Evolutionary conservation across 1,140 invertebrate genomes (phyloP), one percentile per base, ranked within the genome.

Genomic region (Drosophila sucinea): DNA sequence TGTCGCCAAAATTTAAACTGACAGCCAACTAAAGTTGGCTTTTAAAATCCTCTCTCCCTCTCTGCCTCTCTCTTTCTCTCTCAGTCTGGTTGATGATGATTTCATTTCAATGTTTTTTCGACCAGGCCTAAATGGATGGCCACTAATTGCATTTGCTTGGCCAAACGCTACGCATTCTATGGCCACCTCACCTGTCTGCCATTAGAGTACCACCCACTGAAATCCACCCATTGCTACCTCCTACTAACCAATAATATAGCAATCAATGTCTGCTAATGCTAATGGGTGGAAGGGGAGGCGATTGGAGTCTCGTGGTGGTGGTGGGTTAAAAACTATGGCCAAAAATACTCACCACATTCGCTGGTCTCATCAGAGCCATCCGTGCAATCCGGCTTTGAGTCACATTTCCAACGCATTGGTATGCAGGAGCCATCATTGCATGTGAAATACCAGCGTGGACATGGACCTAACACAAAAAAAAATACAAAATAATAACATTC

Each of bases 341-440:
- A 51, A 66, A 51, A 64, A 32, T 69, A 90, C 92, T 92, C 90
- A 94, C 95, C 93, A 84, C 94, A 95, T 65, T 94, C 91, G 60
- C 91, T 76, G 63, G 91, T 91, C 91, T 96, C 96, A 91, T 96
- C 95, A 63, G 94, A 95, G 38, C 93, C 94, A 92, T 96, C 95
- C 11, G 91, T 90, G 92, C 96, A 96, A 89, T 96, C 95, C 51
- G 92, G 78, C 60, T 93, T 93, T 7, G 90, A 91, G 92, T 96
- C 94, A 92, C 96, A 96, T 82, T 94, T 93, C 94, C 94, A 95
- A 63, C 93, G 92, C 70, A 91, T 83, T 47, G 94, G 93, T 84
- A 96, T 94, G 91, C 95, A 96, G 73, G 93, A 92, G 51, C 94
- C 94, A 73, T 93, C 93, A 61, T 92, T 93, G 92, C 95, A 96